Evolutionary conservation across 2,113 vertebrate genomes (phyloP).

Genomic region (Pelmatolapia mariae): DNA sequence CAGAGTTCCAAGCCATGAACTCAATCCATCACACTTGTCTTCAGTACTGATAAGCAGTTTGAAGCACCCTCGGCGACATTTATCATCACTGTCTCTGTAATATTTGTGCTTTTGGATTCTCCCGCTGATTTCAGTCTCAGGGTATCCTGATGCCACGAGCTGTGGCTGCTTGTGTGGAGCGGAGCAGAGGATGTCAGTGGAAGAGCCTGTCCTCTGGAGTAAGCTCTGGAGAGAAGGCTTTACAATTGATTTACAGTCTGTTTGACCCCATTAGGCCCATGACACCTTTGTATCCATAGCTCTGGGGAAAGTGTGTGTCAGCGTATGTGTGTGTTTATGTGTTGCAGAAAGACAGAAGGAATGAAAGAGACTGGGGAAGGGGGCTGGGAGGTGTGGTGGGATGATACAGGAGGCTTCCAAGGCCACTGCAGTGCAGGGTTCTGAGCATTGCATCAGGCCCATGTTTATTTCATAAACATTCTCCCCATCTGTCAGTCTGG

Average conservation of each 20-base stretch:
- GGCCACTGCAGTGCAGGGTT: slow-evolving; percentile 54
- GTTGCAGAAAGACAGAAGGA: slow-evolving; percentile 18
- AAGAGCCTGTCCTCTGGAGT: slow-evolving; percentile 14
- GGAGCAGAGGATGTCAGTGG: slow-evolving; percentile 3
- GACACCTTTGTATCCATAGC: slow-evolving; percentile 52
- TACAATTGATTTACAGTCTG: slow-evolving; percentile 60
- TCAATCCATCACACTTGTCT: slow-evolving; percentile 28
- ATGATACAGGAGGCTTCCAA: slow-evolving; percentile 50
- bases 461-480: slow-evolving; percentile 75
- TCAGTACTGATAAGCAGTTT: neutral
- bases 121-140: neutral
- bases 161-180: neutral
- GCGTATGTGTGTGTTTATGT: slow-evolving; percentile 3
- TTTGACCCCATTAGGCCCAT: slow-evolving; percentile 66
- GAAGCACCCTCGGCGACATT: neutral
- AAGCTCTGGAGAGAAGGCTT: slow-evolving; percentile 27
- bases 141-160: neutral
- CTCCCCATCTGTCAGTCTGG: slow-evolving; percentile 63
- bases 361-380: slow-evolving; percentile 26
- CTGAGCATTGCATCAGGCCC: slow-evolving; percentile 62
- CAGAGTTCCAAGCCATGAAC: slow-evolving; percentile 10
- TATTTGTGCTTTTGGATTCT: neutral
- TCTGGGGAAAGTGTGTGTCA: slow-evolving; percentile 24
- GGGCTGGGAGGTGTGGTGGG: neutral
- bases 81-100: slow-evolving; percentile 13